Base-by-base conservation (phyloP, 1,140 invertebrate species). In the Penaeus japonicus region DNA sequence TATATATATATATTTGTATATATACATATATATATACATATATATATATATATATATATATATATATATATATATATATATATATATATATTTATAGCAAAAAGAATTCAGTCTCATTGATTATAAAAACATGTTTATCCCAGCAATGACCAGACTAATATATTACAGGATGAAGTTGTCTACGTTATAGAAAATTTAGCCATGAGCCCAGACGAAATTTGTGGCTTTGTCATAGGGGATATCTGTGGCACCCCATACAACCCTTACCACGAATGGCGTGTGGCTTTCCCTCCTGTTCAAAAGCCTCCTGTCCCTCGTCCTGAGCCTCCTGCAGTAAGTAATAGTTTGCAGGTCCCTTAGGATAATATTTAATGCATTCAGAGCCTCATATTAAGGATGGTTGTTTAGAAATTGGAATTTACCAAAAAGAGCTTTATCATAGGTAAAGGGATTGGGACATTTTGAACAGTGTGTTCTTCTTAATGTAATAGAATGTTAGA, bases 211-310 rank as follows among this genome's bases (percentile, higher is more conserved):
- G 95, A 97, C 91, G 97, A 98, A 92, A 96, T 98, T 59, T 98
- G 97, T 92, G 97, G 96, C 91, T 97, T 98, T 91, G 95, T 98
- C 0, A 97, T 98, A 62, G 97, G 97, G 0, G 96, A 97, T 91
- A 96, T 96, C 35, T 98, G 97, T 91, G 97, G 96, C 3, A 96
- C 85, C 18, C 87, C 85, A 27, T 91, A 89, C 87, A 97, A 97
- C 92, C 96, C 97, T 0, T 95, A 96, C 39, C 96, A 97, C 91
- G 96, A 98, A 88, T 98, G 97, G 97, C 95, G 96, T 91, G 96
- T 98, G 0, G 94, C 95, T 4, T 97, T 98, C 91, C 96, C 97
- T 4, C 96, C 96, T 0, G 96, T 97, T 35, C 96, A 96, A 0
- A 98, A 98, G 92, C 97, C 96, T 20, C 92, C 94, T 30, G 83